A percentile compares a stretch with the other conserved stretches of the same genome.
Evolutionary conservation across 1,140 invertebrate genomes (phyloP).

Genomic region (Procambarus clarkii): DNA sequence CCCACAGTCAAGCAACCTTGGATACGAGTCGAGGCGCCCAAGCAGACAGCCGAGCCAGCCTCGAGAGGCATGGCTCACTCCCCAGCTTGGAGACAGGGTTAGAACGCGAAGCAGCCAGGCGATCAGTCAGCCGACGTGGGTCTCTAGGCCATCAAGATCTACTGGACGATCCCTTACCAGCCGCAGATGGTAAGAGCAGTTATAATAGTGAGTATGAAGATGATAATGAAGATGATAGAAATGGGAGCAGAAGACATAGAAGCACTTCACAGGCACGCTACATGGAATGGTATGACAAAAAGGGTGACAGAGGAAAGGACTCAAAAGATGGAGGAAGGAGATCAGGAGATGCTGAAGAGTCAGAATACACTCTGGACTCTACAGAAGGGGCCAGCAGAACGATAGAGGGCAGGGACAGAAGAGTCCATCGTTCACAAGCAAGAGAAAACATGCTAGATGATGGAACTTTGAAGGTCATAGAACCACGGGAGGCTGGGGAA

Average conservation of each 20-base stretch:
- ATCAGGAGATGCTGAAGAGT: background rate
- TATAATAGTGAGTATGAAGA: conserved; percentile 55
- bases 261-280: conserved; percentile 76
- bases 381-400: background rate
- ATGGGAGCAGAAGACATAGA: conserved; percentile 75
- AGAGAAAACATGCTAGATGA: background rate
- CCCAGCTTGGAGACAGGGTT: conserved; percentile 52
- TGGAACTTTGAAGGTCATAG: background rate
- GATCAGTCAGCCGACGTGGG: conserved; percentile 39
- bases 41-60: conserved; percentile 41
- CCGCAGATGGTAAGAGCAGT: conserved; percentile 49
- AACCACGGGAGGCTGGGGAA: conserved; percentile 40
- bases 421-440: background rate
- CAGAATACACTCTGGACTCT: background rate
- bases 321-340: background rate
- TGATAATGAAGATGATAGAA: conserved; percentile 19
- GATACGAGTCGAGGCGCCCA: conserved; percentile 28
- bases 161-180: conserved; percentile 47
- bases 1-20: conserved; percentile 48
- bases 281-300: conserved; percentile 79
- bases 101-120: conserved; percentile 54
- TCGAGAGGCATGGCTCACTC: conserved; percentile 55
- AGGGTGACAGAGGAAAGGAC: conserved; percentile 69
- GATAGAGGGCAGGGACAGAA: conserved; percentile 22
- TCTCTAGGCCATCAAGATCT: conserved; percentile 50